Conservation (phyloP, 2,113 vertebrate genomes). For the Crotalus viridis region DNA sequence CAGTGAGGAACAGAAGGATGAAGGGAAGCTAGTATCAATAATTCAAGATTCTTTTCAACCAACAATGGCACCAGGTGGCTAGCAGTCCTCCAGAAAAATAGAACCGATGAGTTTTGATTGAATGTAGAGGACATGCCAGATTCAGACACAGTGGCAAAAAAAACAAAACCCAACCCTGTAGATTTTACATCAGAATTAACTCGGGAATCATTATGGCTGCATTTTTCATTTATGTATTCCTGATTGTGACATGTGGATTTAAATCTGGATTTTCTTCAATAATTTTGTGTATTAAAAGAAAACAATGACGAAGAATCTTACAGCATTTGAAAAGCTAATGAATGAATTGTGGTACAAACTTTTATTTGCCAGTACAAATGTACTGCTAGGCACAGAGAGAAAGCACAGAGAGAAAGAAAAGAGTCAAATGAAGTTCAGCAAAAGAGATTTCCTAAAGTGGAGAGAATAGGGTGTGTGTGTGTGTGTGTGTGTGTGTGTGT, state of each 20-base stretch:
- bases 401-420: background rate
- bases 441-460: background rate
- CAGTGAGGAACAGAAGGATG: background rate
- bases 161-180: background rate
- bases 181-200: background rate
- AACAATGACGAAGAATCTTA: background rate
- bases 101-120: slow-evolving; percentile 33
- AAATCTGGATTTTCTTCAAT: background rate
- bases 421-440: background rate
- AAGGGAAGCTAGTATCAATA: slow-evolving; percentile 60
- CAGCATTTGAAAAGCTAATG: background rate
- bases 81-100: slow-evolving; percentile 40
- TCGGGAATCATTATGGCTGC: background rate
- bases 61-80: slow-evolving; percentile 51
- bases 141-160: background rate
- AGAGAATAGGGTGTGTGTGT: background rate
- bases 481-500: no score
- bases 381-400: background rate
- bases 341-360: background rate
- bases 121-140: background rate
- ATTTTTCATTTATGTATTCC: background rate
- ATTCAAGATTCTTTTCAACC: slow-evolving; percentile 63
- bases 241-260: background rate
- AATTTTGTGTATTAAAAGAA: background rate
- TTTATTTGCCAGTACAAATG: background rate